Percentiles rank a stretch among this genome's conserved stretches.
These are phyloP conservation scores for Sialis fuliginosa DNA, from an alignment of 2,888 invertebrate genomes.

Conservation along the genomic window DNA sequence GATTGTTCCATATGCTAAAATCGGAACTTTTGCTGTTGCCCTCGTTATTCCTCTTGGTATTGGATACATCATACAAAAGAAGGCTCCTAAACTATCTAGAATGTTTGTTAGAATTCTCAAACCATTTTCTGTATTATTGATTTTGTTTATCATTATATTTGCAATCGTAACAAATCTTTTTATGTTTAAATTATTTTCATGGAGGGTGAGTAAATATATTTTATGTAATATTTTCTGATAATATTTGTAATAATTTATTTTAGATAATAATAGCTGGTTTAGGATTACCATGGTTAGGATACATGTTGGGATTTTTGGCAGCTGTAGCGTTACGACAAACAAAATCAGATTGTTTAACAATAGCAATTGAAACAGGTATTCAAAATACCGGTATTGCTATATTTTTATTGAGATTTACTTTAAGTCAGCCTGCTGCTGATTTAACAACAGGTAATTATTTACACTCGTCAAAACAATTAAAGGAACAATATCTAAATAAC, in stretches of 20 bases:
- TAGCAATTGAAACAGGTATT: slow-evolving; percentile 82
- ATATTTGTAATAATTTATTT: slow-evolving; percentile 11
- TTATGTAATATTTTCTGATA: background rate
- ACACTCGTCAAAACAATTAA: background rate
- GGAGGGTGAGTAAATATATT: slow-evolving; percentile 43
- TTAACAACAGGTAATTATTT: slow-evolving; percentile 53
- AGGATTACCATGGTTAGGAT: slow-evolving; percentile 69
- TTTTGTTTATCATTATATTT: slow-evolving; percentile 70
- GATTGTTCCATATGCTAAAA: slow-evolving; percentile 59
- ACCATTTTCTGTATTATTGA: slow-evolving; percentile 60
- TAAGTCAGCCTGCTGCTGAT: slow-evolving; percentile 75
- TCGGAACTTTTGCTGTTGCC: slow-evolving; percentile 54
- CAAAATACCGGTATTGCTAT: slow-evolving; percentile 90
- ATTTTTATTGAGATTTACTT: slow-evolving; percentile 62
- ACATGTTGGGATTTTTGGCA: slow-evolving; percentile 44
- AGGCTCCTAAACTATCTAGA: slow-evolving; percentile 44
- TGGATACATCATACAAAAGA: slow-evolving; percentile 47
- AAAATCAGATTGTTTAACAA: slow-evolving; percentile 57
- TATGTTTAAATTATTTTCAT: slow-evolving; percentile 73
- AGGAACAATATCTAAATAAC: background rate
- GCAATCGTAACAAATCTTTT: slow-evolving; percentile 81
- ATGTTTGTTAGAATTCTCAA: slow-evolving; percentile 67
- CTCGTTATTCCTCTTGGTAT: slow-evolving; percentile 61
- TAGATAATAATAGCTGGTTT: slow-evolving; percentile 67
- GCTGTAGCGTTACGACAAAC: slow-evolving; percentile 44